Evolutionary conservation across 1,140 invertebrate species (phyloP), one percentile per base, ranked within the genome.

Genomic region (Mylabris phalerata): DNA sequence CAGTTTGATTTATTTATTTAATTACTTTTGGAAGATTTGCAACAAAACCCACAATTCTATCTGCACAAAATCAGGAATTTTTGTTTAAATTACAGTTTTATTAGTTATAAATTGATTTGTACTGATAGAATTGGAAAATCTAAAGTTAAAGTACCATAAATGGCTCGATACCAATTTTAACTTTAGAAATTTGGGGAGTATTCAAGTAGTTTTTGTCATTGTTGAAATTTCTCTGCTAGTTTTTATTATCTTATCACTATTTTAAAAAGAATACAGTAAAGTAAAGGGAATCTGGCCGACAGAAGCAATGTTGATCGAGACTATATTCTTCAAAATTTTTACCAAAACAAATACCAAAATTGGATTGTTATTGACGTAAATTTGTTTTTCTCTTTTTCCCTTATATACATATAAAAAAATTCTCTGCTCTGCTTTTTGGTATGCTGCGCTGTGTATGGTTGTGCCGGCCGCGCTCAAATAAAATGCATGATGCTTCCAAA

Each of bases 401-500:
- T 80, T 79, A 7, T 42, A 42, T n/a, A 42, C 4, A 42, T 9
- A 32, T 32, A 32, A 80, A 79, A 82, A 74, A 82, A 83, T 83
- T 83, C 80, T 82, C 81, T 84, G 82, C 83, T 85, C 82, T 85
- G 83, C 83, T 85, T 32, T 32, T 85, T 76, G 80, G 80, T 80
- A 80, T 84, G 82, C 32, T 32, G 32, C 32, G 76, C 76, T 78
- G 73, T 77, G 74, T 74, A 82, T 82, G 82, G 82, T 84, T 84
- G 80, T 82, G 78, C 82, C 81, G 80, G 79, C 78, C 79, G 82
- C 80, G 80, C 79, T 42, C 41, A 42, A 42, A 42, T 32, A 32
- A 81, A 80, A 66, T 84, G 83, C 83, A 84, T 84, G 82, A 80
- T 76, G 82, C 83, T 84, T 83, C 83, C 80, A 83, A 81, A 79